phyloP scores from a whole-genome alignment of 2,888 invertebrate species.

The Lepidocyrtinus sp. region DNA sequence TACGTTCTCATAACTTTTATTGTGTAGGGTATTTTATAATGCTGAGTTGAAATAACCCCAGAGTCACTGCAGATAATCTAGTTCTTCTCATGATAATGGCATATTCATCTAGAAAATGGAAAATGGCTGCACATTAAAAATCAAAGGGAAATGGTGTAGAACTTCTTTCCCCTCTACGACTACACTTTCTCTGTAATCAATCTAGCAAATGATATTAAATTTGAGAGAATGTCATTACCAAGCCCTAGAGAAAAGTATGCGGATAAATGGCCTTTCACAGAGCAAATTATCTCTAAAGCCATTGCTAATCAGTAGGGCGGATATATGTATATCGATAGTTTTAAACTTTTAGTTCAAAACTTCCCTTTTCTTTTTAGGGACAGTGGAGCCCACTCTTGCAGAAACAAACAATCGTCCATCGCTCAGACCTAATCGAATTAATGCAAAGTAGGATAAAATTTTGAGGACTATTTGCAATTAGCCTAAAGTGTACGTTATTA shows the following conservation, averaged over 20 bases:
- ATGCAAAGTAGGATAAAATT: background rate
- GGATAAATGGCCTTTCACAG: no score
- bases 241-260: background rate
- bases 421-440: background rate
- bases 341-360: no score
- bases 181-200: background rate
- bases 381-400: no score
- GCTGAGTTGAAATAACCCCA: conserved; percentile 6
- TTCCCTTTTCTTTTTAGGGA: no score
- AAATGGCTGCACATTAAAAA: conserved; percentile 1
- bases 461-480: conserved; percentile 10
- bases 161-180: background rate
- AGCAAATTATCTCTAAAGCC: no score
- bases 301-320: no score
- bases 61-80: conserved; percentile 5
- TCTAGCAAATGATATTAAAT: background rate
- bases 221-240: background rate
- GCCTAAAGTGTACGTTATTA: no score
- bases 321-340: no score
- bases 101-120: background rate
- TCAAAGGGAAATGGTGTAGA: background rate
- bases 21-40: no score
- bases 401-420: conserved; percentile 15
- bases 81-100: background rate
- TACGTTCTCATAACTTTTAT: no score